Base-by-base conservation (phyloP, 1,140 invertebrate genomes). In the Tetragonula clypearis region DNA sequence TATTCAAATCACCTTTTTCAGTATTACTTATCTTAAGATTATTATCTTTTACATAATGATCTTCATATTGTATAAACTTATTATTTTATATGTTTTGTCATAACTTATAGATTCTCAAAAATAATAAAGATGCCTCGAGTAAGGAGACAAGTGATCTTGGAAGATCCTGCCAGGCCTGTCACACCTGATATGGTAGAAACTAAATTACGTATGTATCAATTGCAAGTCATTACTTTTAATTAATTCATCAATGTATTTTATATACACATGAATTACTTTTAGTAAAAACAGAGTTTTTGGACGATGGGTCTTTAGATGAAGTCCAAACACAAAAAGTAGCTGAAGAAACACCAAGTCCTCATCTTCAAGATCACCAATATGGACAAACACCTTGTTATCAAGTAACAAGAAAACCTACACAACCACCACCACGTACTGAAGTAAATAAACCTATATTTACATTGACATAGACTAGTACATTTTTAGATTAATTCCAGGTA, bases 351-450 rank as follows among this genome's bases (percentile, higher is more conserved):
- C 96, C 96, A 85, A 97, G 96, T 94, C 97, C 97, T 76, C 97
- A 98, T 94, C 96, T 98, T 85, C 95, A 98, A 85, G 97, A 98
- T 94, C 97, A 98, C 93, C 97, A 97, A 83, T 98, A 98, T 94
- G 97, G 97, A 72, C 97, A 97, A 86, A 98, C 97, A 78, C 97
- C 97, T 91, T 96, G 97, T 94, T 96, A 97, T 92, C 96, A 97
- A 94, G 96, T 97, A 88, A 96, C 96, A 91, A 95, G 95, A 87
- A 93, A 94, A 91, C 94, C 93, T 65, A 93, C 95, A 74, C 95
- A 95, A 88, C 94, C 95, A 88, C 94, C 95, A 74, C 94, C 95
- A 65, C 89, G 95, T 90, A 93, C 96, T 86, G 95, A 96, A 93
- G 95, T 96, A 93, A 86, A 65, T 60, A 82, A 75, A 35, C 60